These are phyloP conservation scores for Andrena dorsata DNA, from an alignment of 2,888 invertebrate species.

Conservation along the genomic window DNA sequence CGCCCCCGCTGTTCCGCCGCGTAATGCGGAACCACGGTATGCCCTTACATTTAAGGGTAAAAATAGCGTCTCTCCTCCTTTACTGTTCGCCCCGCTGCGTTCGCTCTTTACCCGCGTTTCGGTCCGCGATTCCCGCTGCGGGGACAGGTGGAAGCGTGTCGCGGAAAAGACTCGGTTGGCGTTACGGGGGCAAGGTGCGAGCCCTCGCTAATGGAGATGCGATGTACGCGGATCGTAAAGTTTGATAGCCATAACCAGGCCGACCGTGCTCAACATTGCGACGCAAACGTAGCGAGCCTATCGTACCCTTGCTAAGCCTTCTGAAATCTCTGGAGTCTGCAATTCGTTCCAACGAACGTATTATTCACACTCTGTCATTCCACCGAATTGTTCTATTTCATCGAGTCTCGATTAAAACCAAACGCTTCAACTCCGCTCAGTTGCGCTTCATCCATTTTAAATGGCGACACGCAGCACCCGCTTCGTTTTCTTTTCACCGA, in stretches of 20 bases:
- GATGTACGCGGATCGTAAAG: slow-evolving; percentile 79
- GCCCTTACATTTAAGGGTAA: slow-evolving; percentile 56
- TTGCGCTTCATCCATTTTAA: not conserved
- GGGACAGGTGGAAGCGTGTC: slow-evolving; percentile 53
- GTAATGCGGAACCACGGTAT: slow-evolving; percentile 63
- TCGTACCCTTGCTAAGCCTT: not conserved
- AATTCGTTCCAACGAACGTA: not conserved
- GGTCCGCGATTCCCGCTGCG: slow-evolving; percentile 34
- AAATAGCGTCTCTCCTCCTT: slow-evolving; percentile 53
- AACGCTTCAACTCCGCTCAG: no score
- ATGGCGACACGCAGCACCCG: not conserved
- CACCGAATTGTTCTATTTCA: no score
- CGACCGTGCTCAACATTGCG: not conserved
- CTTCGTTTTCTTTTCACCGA: not conserved
- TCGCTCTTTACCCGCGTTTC: slow-evolving; percentile 41
- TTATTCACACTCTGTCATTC: not conserved
- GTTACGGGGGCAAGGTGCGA: slow-evolving; percentile 61
- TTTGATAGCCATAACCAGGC: slow-evolving; percentile 72
- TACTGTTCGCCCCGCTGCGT: slow-evolving; percentile 33
- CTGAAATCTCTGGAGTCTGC: not conserved
- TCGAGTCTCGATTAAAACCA: no score
- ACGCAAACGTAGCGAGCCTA: not conserved
- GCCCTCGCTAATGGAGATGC: slow-evolving; percentile 80
- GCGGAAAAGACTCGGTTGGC: slow-evolving; percentile 55
- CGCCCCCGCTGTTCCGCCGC: slow-evolving; percentile 45